Evolutionary conservation across 2,797 vertebrate species (phyloP).

Genomic region (Trematomus bernacchii): DNA sequence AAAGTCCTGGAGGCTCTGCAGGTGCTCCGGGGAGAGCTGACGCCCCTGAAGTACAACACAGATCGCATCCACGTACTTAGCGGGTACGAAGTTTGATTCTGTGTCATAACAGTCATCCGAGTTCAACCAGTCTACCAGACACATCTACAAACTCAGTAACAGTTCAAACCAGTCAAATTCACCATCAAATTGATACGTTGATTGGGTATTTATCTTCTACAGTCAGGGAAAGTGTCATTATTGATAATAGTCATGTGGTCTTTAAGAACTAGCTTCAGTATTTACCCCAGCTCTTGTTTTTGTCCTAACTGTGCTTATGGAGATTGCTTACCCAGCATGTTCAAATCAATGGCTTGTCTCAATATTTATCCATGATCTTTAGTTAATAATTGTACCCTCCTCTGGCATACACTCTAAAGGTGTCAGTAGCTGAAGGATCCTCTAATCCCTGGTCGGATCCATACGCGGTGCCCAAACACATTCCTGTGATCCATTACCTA

Average conservation of each 20-base stretch:
- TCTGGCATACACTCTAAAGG: not conserved
- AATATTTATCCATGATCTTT: not conserved
- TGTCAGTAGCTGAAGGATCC: not conserved
- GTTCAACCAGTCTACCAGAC: slow-evolving; percentile 5
- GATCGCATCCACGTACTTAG: slow-evolving; percentile 98
- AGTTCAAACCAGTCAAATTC: not conserved
- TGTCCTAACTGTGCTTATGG: not conserved
- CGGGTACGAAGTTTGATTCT: slow-evolving; percentile 85
- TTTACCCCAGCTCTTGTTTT: slow-evolving; percentile 5
- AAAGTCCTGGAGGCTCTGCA: slow-evolving; percentile 99
- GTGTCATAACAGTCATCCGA: slow-evolving; percentile 14
- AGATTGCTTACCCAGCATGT: not conserved
- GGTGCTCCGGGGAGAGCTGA: slow-evolving; percentile 96
- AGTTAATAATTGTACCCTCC: not conserved
- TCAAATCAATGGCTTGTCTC: not conserved
- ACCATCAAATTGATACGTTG: not conserved
- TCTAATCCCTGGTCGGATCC: slow-evolving; percentile 8
- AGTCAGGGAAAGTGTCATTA: not conserved
- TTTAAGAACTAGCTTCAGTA: not conserved
- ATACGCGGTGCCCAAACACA: slow-evolving; percentile 5
- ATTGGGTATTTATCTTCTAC: not conserved
- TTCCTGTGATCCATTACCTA: slow-evolving; percentile 24
- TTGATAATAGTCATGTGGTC: too few species aligned
- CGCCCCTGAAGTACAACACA: slow-evolving; percentile 98
- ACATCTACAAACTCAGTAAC: slow-evolving; percentile 18